Percentiles rank a stretch among this genome's conserved stretches.
These are phyloP conservation scores for Odontamblyopus lacepedii DNA, from an alignment of 2,797 vertebrate species.

Conservation along the genomic window DNA sequence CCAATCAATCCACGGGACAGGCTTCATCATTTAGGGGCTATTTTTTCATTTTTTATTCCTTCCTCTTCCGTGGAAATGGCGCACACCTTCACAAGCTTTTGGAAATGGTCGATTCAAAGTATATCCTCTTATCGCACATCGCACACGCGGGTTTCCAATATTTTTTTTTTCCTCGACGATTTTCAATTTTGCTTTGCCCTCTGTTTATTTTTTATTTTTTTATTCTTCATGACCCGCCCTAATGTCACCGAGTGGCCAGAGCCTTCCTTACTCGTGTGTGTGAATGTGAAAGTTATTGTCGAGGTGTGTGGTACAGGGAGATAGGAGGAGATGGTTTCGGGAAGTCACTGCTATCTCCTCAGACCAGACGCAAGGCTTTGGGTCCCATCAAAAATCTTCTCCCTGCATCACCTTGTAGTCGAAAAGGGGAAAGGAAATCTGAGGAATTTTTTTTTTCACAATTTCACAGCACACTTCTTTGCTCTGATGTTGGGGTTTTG, in stretches of 20 bases:
- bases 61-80: neutral
- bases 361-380: conserved; percentile 65
- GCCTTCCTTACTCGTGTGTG: conserved; percentile 42
- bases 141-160: conserved; percentile 25
- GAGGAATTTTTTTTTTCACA: neutral
- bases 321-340: conserved; percentile 69
- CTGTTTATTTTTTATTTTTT: conserved; percentile 40
- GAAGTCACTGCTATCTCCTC: conserved; percentile 63
- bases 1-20: conserved; percentile 19
- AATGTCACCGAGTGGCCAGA: conserved; percentile 45
- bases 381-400: conserved; percentile 29
- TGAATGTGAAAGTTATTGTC: conserved; percentile 35
- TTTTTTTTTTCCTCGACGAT: conserved; percentile 3
- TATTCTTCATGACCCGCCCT: conserved; percentile 48
- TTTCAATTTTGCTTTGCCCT: conserved; percentile 55
- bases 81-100: conserved; percentile 2
- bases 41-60: conserved; percentile 4
- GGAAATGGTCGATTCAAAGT: conserved; percentile 36
- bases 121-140: conserved; percentile 48
- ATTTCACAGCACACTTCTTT: neutral
- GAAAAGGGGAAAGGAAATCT: conserved; percentile 21
- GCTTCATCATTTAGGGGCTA: conserved; percentile 8
- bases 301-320: conserved; percentile 40
- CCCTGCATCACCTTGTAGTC: conserved; percentile 27
- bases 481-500: neutral